Evolutionary conservation across 2,113 vertebrate species (phyloP).

Genomic region (Macheiramphus alcinus): DNA sequence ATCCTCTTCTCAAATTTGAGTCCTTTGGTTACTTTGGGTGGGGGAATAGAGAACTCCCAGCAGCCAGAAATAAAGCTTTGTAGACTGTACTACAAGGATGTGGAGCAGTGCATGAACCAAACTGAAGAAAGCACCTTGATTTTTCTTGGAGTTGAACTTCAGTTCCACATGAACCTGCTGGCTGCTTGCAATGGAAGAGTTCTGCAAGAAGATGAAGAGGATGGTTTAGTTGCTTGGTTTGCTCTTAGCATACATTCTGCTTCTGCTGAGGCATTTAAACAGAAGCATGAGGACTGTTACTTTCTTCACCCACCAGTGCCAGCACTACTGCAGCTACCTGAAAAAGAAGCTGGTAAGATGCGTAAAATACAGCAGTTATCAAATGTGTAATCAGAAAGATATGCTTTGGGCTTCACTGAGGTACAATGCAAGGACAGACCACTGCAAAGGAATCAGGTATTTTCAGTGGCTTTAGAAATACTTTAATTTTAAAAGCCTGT

Average conservation of each 20-base stretch:
- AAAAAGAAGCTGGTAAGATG: constrained; percentile 89
- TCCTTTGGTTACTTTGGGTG: constrained; percentile 77
- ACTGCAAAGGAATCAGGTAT: accelerated
- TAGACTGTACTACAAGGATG: constrained; percentile 68
- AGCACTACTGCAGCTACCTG: constrained; percentile 81
- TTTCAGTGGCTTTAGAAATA: neutral
- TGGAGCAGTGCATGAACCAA: constrained; percentile 76
- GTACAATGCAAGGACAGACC: neutral
- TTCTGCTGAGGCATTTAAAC: constrained; percentile 73
- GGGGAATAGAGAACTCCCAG: constrained; percentile 20
- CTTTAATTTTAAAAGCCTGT: neutral
- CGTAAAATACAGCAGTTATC: neutral
- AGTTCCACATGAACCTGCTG: neutral
- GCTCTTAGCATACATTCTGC: constrained; percentile 77
- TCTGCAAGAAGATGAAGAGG: constrained; percentile 39
- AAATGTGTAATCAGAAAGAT: neutral
- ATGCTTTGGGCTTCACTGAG: neutral
- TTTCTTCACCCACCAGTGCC: constrained; percentile 84
- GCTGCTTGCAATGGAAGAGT: neutral
- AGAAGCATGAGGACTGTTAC: constrained; percentile 70
- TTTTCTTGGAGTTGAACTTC: constrained; percentile 89
- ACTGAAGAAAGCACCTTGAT: constrained; percentile 69
- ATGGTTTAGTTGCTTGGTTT: constrained; percentile 86
- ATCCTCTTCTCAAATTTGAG: constrained; percentile 85
- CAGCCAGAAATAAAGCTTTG: constrained; percentile 76